Evolutionary conservation across 2,888 invertebrate genomes (phyloP), one percentile per base, ranked within the genome.

Genomic region (Pammene fasciana): DNA sequence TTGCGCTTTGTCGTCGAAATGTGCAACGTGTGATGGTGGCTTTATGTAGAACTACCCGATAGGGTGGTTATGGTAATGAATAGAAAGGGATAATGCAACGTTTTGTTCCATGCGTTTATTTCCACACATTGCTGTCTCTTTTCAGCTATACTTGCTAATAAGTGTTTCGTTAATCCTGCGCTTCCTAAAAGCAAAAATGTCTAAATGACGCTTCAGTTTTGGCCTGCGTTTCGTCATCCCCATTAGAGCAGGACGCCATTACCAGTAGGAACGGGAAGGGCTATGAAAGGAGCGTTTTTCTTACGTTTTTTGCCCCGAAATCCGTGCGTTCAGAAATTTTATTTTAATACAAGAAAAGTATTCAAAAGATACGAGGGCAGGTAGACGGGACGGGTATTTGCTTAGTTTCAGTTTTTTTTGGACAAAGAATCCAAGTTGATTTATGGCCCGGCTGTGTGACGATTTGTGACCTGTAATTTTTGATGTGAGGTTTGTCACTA

Each of bases 391-490:
- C 78, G 85, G 85, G 88, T 91, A 89, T 92, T 92, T 92, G 91
- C 88, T 92, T 88, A 89, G 87, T 84, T 87, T 84, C 78, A 70
- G 65, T 65, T 85, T 88, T 89, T 86, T 77, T 87, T 87, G n/a
- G 82, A 85, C 88, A 86, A 89, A 89, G 89, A 88, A 87, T 89
- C 83, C 88, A 70, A 83, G 78, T 89, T 92, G 92, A 92, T 92
- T 92, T 92, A 92, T 88, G 85, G 79, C 76, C 78, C 78, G 81
- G 83, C 78, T 86, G 85, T 88, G 89, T 88, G 92, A 91, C 92
- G 92, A 92, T 89, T 91, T 91, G 91, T 91, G 92, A 90, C 85
- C 90, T 83, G 89, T 90, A 89, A 90, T 90, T 89, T 88, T 78
- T 86, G 89, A 89, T 89, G 89, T 82, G 86, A 90, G 82, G 86